Evolutionary conservation across 2,888 invertebrate genomes (phyloP), one percentile per base, ranked within the genome.

Genomic region (Thecocarcelia acutangulata): DNA sequence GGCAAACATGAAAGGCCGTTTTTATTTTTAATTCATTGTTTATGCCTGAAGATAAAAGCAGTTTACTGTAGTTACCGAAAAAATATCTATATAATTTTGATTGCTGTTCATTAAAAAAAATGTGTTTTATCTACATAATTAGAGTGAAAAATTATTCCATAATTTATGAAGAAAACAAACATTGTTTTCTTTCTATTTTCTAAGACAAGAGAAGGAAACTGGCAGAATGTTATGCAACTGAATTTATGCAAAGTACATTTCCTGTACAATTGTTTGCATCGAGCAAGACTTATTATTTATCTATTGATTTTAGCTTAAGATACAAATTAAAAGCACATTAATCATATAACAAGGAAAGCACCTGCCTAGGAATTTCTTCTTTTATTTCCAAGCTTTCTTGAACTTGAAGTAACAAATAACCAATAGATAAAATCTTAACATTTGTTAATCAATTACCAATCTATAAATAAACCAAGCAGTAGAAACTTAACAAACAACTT

Each of bases 371-470:
- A 13, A n/a, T 11, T 4, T 50, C 50, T 42, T 9, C 11, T 69
- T 1, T 19, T 33, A 33, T 48, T 74, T 40, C 8, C n/a, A 28
- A 37, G 2, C 44, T 15, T 12, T 37, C 17, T 21, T 58, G 11
- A 11, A 15, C 50, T 21, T n/a, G 11, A 52, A 52, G 44, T 52
- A 72, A 72, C 50, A 50, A 70, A 64, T 59, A 66, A 66, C 40
- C 37, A 12, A 46, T 37, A 58, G 73, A 74, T 82, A 74, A 52
- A 74, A 74, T 70, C 74, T 69, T 54, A 70, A 37, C 58, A 70
- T 64, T 70, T 64, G 77, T 54, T 82, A 82, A 82, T 82, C 77
- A 82, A 82, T 82, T 82, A 78, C 42, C 42, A 21, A 72, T 44
- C 66, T 59, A 52, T 24, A 66, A 72, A 59, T 59, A 66, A 78